A percentile compares a stretch with the other conserved stretches of the same genome.
Evolutionary conservation across 2,797 vertebrate genomes (phyloP).

Genomic region (Hydrophis major): DNA sequence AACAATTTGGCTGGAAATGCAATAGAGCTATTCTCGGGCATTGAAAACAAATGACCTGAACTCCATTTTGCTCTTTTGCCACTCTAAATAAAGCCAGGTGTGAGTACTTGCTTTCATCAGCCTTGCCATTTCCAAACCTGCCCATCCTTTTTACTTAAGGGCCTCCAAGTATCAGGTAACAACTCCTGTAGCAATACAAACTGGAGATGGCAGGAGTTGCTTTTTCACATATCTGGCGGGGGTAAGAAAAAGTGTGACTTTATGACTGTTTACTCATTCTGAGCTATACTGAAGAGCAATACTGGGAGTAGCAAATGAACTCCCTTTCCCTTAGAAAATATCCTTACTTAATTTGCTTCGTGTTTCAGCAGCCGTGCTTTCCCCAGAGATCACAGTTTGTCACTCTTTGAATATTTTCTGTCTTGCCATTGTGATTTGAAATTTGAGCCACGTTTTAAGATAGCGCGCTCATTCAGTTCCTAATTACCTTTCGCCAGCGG

Average conservation of each 20-base stretch:
- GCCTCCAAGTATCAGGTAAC: neutral
- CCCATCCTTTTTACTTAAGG: neutral
- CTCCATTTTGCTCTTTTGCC: neutral
- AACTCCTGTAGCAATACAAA: neutral
- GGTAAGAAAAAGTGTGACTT: neutral
- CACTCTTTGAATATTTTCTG: too few relatives aligned
- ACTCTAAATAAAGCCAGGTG: neutral
- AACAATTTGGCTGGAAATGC: too few relatives aligned
- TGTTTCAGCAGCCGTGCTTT: too few relatives aligned
- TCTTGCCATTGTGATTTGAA: too few relatives aligned
- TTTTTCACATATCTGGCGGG: neutral
- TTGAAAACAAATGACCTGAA: neutral
- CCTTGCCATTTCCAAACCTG: neutral
- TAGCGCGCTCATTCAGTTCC: too few relatives aligned
- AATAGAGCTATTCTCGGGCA: neutral
- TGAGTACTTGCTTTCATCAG: neutral
- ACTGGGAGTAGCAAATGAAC: neutral
- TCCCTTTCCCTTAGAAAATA: neutral
- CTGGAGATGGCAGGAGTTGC: neutral
- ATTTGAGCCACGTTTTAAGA: too few relatives aligned
- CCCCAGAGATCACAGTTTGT: too few relatives aligned
- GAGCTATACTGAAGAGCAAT: too few relatives aligned
- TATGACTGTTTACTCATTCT: neutral
- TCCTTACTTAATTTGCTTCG: too few relatives aligned
- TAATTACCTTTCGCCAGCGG: too few relatives aligned